Percentiles rank a stretch among this genome's conserved stretches.
Evolutionary conservation across 2,797 vertebrate genomes (phyloP).

Genomic region (Apogon hyalosoma): DNA sequence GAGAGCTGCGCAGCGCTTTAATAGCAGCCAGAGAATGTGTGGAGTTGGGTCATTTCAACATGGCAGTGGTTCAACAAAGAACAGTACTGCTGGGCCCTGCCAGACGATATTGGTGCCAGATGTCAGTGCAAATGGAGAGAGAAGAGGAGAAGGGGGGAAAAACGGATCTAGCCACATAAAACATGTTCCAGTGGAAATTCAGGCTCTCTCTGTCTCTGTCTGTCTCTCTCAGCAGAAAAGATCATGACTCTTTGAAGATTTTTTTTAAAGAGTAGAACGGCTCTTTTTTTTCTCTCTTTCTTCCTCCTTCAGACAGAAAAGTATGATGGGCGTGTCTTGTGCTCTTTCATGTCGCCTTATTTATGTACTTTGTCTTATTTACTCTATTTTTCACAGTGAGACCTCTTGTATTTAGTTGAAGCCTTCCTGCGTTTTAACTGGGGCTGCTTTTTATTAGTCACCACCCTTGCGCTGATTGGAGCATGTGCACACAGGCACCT

Average conservation of each 20-base stretch:
- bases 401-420: slow-evolving; percentile 42
- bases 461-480: slow-evolving; percentile 44
- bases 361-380: slow-evolving; percentile 41
- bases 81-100: slow-evolving; percentile 85
- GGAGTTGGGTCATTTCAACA: slow-evolving; percentile 88
- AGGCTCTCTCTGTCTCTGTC: slow-evolving; percentile 63
- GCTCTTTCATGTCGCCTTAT: slow-evolving; percentile 57
- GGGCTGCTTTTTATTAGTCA: slow-evolving; percentile 60
- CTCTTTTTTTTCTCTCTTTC: slow-evolving; percentile 43
- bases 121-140: slow-evolving; percentile 78
- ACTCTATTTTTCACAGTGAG: slow-evolving; percentile 21
- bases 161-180: slow-evolving; percentile 88
- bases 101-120: slow-evolving; percentile 92
- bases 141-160: slow-evolving; percentile 33
- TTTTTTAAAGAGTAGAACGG: slow-evolving; percentile 49
- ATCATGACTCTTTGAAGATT: slow-evolving; percentile 84
- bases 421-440: slow-evolving; percentile 39
- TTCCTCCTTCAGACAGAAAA: slow-evolving; percentile 52
- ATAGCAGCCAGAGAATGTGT: slow-evolving; percentile 86
- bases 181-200: slow-evolving; percentile 88
- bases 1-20: slow-evolving; percentile 80
- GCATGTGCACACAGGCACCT: slow-evolving; percentile 31
- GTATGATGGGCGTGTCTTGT: slow-evolving; percentile 69
- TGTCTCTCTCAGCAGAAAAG: slow-evolving; percentile 77
- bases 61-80: slow-evolving; percentile 91